These are phyloP conservation scores for Ophiodon elongatus DNA, from an alignment of 2,113 vertebrate genomes.

Conservation along the genomic window DNA sequence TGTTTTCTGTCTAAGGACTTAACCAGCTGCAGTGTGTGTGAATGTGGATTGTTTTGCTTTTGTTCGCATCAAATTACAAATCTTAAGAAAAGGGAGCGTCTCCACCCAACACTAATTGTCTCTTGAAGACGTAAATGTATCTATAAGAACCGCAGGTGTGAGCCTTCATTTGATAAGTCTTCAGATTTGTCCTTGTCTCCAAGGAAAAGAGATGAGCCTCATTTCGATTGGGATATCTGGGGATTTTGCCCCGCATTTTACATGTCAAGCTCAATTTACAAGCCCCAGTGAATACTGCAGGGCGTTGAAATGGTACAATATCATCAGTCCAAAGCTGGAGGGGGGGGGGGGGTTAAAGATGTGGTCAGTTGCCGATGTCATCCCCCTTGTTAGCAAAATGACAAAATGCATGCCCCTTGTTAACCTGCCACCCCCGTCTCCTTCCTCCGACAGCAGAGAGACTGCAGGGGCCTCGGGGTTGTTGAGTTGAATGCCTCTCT, in stretches of 20 bases:
- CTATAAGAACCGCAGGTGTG: not conserved
- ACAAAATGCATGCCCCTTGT: not conserved
- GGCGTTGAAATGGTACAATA: not conserved
- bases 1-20: slow-evolving; percentile 2
- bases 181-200: not conserved
- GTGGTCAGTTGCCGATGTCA: not conserved
- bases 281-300: not conserved
- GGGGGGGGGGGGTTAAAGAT: not conserved
- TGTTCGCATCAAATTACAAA: slow-evolving; percentile 2
- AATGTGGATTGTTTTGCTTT: not conserved
- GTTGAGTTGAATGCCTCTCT: not conserved
- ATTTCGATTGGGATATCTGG: slow-evolving; percentile 19
- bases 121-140: not conserved
- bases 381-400: not conserved
- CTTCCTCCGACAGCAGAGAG: not conserved
- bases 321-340: not conserved
- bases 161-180: slow-evolving; percentile 11
- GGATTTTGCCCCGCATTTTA: not conserved
- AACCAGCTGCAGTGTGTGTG: not conserved
- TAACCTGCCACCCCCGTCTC: not conserved
- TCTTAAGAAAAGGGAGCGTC: not conserved
- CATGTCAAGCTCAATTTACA: slow-evolving; percentile 3
- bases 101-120: not conserved
- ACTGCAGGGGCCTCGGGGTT: not conserved
- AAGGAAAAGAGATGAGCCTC: not conserved